A percentile compares a stretch with the other conserved stretches of the same genome.
phyloP scores from a whole-genome alignment of 2,113 vertebrate genomes.

The Mungos mungo region DNA sequence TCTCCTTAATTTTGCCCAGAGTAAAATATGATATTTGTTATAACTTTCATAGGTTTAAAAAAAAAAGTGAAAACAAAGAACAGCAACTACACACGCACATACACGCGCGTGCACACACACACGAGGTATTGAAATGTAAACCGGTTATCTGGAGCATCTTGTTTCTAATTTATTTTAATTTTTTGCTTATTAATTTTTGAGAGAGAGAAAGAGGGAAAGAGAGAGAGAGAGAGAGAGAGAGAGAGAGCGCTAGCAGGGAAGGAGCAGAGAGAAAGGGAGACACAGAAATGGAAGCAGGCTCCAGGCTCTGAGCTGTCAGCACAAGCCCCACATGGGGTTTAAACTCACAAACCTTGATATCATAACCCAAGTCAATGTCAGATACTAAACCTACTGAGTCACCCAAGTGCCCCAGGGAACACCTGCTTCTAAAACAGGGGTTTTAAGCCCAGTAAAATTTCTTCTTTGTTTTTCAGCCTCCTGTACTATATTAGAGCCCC shows the following conservation, averaged over 20 bases:
- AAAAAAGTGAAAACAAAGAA: neutral
- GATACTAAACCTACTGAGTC: too few relatives aligned
- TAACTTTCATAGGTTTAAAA: neutral
- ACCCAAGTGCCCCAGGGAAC: neutral
- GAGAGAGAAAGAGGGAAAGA: too few relatives aligned
- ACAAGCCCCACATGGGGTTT: too few relatives aligned
- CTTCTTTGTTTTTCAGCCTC: neutral
- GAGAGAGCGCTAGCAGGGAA: too few relatives aligned
- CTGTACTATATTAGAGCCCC: neutral
- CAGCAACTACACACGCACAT: neutral
- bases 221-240: too few relatives aligned
- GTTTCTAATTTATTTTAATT: neutral
- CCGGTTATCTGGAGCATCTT: neutral
- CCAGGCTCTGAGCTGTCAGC: too few relatives aligned
- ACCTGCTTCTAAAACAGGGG: neutral
- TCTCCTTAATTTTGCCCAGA: neutral
- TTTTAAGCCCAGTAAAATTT: neutral
- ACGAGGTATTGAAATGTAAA: neutral
- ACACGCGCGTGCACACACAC: too few relatives aligned
- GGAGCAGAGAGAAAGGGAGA: too few relatives aligned
- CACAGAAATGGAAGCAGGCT: too few relatives aligned
- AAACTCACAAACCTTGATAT: too few relatives aligned
- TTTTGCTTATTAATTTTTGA: too few relatives aligned
- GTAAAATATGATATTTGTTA: neutral
- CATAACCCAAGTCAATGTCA: too few relatives aligned